Percentiles rank a stretch among this genome's conserved stretches.
Conservation (phyloP, 2,113 vertebrate species). For the Notechis scutatus region DNA sequence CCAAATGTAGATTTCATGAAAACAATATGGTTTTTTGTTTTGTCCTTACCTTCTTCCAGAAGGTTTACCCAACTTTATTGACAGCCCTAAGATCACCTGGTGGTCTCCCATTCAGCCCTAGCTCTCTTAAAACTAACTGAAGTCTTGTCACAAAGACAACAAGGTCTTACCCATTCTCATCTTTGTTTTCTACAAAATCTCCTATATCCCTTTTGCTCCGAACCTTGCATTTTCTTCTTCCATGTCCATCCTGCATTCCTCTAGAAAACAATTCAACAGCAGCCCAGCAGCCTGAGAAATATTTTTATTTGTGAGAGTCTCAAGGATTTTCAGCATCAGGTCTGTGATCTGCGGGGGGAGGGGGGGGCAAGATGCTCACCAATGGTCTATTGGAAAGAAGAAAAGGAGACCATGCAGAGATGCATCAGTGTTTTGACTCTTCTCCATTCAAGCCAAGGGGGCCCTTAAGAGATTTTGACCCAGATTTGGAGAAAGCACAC, state of each 20-base stretch:
- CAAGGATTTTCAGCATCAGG: background rate
- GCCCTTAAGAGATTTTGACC: background rate
- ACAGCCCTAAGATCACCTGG: background rate
- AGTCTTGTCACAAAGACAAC: background rate
- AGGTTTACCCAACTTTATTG: no score
- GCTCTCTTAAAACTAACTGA: background rate
- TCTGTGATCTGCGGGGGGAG: background rate
- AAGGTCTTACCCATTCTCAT: background rate
- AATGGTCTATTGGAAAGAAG: background rate
- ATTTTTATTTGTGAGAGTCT: background rate
- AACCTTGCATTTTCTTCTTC: background rate
- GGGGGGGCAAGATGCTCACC: background rate
- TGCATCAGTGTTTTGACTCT: background rate
- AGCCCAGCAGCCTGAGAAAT: background rate
- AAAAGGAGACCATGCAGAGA: background rate
- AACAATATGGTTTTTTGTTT: no score
- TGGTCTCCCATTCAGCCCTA: background rate
- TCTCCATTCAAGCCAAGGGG: background rate
- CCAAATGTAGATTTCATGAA: no score
- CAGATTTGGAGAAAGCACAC: background rate
- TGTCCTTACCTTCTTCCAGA: no score
- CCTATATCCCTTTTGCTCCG: background rate
- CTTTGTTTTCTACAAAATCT: background rate
- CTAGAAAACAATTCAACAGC: background rate
- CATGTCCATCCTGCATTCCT: background rate